Evolutionary conservation across 2,797 vertebrate genomes (phyloP).

Genomic region (Aulostomus chinensis): DNA sequence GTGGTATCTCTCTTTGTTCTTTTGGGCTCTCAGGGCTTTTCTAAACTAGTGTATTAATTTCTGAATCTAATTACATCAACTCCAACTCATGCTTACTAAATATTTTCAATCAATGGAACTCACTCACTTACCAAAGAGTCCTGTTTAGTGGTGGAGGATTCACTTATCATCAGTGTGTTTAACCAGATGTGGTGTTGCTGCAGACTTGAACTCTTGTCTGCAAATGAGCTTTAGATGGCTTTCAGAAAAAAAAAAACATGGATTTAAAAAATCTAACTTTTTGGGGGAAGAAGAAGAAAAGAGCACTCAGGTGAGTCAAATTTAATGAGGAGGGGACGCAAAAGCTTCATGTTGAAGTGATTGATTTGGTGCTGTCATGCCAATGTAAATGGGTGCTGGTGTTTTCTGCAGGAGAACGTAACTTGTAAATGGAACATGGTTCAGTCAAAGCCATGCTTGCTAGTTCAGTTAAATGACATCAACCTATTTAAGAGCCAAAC

Average conservation of each 20-base stretch:
- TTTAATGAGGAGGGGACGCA: no score
- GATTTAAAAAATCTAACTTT: background rate
- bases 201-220: background rate
- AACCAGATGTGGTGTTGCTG: background rate
- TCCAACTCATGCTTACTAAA: background rate
- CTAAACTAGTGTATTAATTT: slow-evolving; percentile 19
- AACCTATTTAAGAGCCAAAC: no score
- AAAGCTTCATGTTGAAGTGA: no score
- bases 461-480: no score
- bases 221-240: background rate
- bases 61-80: slow-evolving; percentile 4
- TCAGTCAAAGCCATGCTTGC: no score
- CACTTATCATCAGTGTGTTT: background rate
- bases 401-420: no score
- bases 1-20: slow-evolving; percentile 17
- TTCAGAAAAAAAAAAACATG: background rate
- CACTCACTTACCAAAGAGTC: slow-evolving; percentile 33
- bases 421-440: no score
- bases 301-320: no score
- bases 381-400: no score
- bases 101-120: slow-evolving; percentile 10
- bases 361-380: no score
- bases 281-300: no score
- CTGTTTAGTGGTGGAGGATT: slow-evolving; percentile 13
- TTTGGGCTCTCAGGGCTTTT: slow-evolving; percentile 46